Base-by-base conservation (phyloP, 2,888 invertebrate species). In the Drosophila mimica region DNA sequence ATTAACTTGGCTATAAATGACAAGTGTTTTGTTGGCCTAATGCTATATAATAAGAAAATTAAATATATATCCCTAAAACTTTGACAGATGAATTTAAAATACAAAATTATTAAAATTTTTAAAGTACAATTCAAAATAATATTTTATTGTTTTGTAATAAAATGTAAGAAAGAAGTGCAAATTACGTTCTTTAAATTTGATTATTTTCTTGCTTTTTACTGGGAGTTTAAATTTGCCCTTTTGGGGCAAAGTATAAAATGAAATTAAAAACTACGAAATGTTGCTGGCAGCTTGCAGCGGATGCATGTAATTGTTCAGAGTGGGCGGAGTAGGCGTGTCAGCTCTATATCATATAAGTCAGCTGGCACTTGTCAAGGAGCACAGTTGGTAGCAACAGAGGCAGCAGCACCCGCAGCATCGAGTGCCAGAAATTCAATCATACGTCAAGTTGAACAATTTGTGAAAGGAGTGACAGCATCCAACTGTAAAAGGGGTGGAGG, bases 371-470 rank as follows among this genome's bases (percentile, higher is more conserved):
- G 38, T 25, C 36, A 64, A 15, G 17, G 46, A 65, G 51, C 40
- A 20, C 66, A 53, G 66, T 30, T 36, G 60, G 60, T 15, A n/a
- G 31, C 28, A 15, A 13, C 60, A 60, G 46, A 20, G 28, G 30
- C 52, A 38, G 53, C 34, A 40, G 51, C 20, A 43, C 43, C 56
- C n/a, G 43, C 61, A 67, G 70, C 63, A 58, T 82, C 61, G 74
- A 82, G 82, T 78, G 70, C 75, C 77, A 80, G 82, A 85, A 87
- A 89, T 88, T 84, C 90, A 89, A 89, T 89, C 82, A 82, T 74
- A 84, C 75, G 88, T 86, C 82, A 86, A 70, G 71, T 75, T 75
- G 73, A 79, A 61, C 74, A 70, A 69, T 74, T 72, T 73, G 66
- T 74, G 57, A 74, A 81, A 53, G 48, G 59, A 65, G 28, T 65